phyloP scores from a whole-genome alignment of 2,797 vertebrate species.

The Tinamus major region DNA sequence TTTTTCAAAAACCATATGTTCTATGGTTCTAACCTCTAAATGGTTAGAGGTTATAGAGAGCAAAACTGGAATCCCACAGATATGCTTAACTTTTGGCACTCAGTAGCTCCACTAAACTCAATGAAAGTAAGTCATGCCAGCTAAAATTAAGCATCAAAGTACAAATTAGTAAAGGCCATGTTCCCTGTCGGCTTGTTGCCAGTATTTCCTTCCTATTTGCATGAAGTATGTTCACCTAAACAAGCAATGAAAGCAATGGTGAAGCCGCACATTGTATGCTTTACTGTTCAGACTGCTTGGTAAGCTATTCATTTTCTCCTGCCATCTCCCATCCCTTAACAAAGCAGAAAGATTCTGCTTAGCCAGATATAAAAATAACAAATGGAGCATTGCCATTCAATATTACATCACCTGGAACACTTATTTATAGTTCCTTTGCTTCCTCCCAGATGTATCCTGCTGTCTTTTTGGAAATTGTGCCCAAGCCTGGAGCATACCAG shows the following conservation, averaged over 20 bases:
- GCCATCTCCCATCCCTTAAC: not conserved
- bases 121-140: not conserved
- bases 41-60: not conserved
- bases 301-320: conserved; percentile 1
- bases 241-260: not conserved
- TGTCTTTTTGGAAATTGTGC: not conserved
- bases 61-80: not conserved
- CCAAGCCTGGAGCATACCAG: rapidly evolving
- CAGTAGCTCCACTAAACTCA: not conserved
- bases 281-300: not conserved
- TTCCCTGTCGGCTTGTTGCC: not conserved
- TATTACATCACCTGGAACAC: not conserved
- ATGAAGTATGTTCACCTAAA: not conserved
- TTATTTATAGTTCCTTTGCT: conserved; percentile 27
- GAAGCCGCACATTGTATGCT: not conserved
- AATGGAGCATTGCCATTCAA: not conserved
- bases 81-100: not conserved
- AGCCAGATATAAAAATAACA: conserved; percentile 36
- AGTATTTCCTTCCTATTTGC: not conserved
- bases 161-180: not conserved
- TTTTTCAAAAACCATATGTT: not conserved
- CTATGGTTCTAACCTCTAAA: not conserved
- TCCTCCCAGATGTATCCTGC: not conserved
- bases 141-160: not conserved
- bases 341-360: not conserved